Evolutionary conservation across 2,113 vertebrate genomes (phyloP), one percentile per base, ranked within the genome.

Genomic region (Neopipo cinnamomea): DNA sequence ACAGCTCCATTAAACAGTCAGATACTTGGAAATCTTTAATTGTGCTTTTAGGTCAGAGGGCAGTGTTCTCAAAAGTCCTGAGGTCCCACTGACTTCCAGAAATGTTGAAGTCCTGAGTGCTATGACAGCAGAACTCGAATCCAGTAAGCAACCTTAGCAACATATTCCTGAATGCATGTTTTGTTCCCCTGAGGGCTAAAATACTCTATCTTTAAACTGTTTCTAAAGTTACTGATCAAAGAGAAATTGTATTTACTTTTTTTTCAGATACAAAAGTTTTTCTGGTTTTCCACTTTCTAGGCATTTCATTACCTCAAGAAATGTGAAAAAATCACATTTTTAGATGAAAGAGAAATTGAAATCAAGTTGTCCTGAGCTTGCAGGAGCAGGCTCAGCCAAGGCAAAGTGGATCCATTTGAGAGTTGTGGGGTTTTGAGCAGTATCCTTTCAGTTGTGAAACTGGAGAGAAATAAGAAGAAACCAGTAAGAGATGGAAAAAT

Each of bases 361-460:
- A 92, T 92, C 94, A 97, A 96, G 85, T 96, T 91, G 97, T 98
- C 98, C 97, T 97, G 96, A 96, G 79, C 65, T 39, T 85, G 63
- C 68, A 89, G 84, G 58, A 66, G 87, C 72, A 91, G 80, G 11
- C 50, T 97, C 49, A 77, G 62, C 78, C 85, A 91, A 85, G 97
- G 95, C 85, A 63, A 83, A 94, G 80, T 87, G 85, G 79, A 44
- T 72, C 76, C 41, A 9, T 41, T 18, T 66, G 52, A 16, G 58
- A 61, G 35, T 11, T 6, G 1, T 30, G 23, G 44, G 20, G n/a
- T n/a, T 74, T 79, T 65, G 17, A 23, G 67, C 62, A 79, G 27
- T 10, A 13, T 66, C 47, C 39, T 41, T 66, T 65, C 28, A 28
- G 33, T 17, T 3, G 3, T 17, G 50, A 79, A 50, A 31, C 46